phyloP scores from a whole-genome alignment of 2,888 invertebrate species.

The Drosophila hamatofila region DNA sequence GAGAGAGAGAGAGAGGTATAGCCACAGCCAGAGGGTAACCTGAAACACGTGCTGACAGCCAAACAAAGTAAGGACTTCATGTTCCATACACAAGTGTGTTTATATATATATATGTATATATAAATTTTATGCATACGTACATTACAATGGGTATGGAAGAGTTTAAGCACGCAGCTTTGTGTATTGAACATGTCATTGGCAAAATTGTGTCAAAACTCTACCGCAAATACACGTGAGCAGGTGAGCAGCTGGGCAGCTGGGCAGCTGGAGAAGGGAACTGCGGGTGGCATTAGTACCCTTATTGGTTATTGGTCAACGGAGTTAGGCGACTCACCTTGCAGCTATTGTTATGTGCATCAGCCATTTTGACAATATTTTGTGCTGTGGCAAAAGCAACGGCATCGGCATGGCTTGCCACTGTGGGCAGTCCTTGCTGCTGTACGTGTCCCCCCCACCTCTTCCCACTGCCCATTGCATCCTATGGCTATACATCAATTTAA shows the following conservation, averaged over 20 bases:
- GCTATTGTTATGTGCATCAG: constrained; percentile 57
- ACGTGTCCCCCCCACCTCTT: not conserved
- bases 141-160: constrained; percentile 58
- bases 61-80: constrained; percentile 53
- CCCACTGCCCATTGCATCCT: not conserved
- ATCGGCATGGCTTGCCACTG: constrained; percentile 52
- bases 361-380: constrained; percentile 72
- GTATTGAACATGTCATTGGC: constrained; percentile 80
- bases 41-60: constrained; percentile 68
- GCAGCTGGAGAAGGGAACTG: not conserved
- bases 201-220: constrained; percentile 76
- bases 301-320: constrained; percentile 14
- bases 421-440: constrained; percentile 6
- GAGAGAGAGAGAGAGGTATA: not conserved
- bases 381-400: constrained; percentile 47
- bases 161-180: constrained; percentile 78
- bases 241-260: not conserved
- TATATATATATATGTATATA: not conserved
- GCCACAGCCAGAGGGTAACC: constrained; percentile 31
- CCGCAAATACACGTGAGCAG: constrained; percentile 52
- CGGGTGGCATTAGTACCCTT: not conserved
- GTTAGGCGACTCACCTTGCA: constrained; percentile 33
- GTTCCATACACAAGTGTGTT: constrained; percentile 7
- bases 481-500: constrained; percentile 75
- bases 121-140: not conserved